Base-by-base conservation (phyloP, 2,888 invertebrate species). In the Anthrax anthrax region DNA sequence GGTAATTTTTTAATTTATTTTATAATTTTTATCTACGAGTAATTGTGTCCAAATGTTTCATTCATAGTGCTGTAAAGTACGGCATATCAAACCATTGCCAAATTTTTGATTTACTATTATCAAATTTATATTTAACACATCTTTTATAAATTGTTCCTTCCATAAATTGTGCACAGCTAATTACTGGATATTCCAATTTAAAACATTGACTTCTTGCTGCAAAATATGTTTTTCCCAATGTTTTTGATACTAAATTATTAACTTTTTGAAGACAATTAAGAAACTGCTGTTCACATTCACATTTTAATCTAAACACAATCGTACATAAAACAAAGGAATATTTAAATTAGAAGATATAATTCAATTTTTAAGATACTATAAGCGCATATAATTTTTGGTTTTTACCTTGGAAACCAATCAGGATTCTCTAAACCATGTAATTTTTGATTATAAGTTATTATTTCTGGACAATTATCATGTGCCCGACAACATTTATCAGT, bases 401-500 rank as follows among this genome's bases (percentile, higher is more conserved):
- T 40, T 34, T 51, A 65, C 62, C 65, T 62, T 19, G 69, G 64
- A 55, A 67, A 69, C 56, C 56, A 58, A 46, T 64, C 65, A 0
- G 57, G 58, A 51, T 68, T 68, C 14, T 52, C 58, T 9, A 68
- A 51, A 0, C 58, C 60, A 51, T 65, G 58, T 13, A 60, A 47
- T 0, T 56, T 47, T 17, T 51, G 51, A 4, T 50, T 61, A 46
- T 58, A 54, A 59, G 58, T 66, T 56, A 61, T 60, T 5, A 64
- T 61, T 13, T 64, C 62, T 47, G 58, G 59, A 57, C 67, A 68
- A 44, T 67, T 58, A 51, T 94, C 94, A 68, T 94, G 94, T 47
- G 77, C 77, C 8, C 92, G 73, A 66, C 94, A 94, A 64, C 94
- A 94, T 55, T 76, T 72, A 60, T 94, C 92, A 5, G 89, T 85